These are phyloP conservation scores for Hyphantria cunea DNA, from an alignment of 1,140 invertebrate genomes.

Conservation along the genomic window DNA sequence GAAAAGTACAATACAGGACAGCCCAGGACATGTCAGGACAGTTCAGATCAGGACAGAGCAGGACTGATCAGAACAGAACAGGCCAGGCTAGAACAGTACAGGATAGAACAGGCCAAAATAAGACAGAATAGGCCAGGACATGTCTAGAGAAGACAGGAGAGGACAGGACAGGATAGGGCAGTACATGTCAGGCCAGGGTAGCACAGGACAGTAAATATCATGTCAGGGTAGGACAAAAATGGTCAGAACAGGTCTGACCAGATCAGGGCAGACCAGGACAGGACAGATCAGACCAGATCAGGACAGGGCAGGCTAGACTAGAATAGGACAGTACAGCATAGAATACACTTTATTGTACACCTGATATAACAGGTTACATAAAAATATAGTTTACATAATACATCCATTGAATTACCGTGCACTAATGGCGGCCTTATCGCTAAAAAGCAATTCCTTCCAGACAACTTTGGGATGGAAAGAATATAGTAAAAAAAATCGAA, in stretches of 20 bases:
- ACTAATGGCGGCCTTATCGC: too few species aligned
- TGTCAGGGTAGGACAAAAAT: not conserved
- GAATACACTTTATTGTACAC: too few species aligned
- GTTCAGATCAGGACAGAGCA: conserved; percentile 36
- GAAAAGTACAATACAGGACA: too few species aligned
- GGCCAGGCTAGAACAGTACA: conserved; percentile 35
- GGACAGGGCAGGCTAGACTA: too few species aligned
- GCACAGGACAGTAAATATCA: not conserved
- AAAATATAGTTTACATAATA: too few species aligned
- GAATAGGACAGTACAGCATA: too few species aligned
- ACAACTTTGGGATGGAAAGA: too few species aligned
- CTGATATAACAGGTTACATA: too few species aligned
- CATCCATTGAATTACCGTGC: too few species aligned
- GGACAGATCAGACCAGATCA: too few species aligned
- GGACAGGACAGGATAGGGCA: conserved; percentile 26
- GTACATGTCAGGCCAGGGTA: conserved; percentile 10
- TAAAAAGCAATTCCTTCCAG: too few species aligned
- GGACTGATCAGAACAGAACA: conserved; percentile 37
- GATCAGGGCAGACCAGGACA: not conserved
- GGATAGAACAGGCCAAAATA: conserved; percentile 28
- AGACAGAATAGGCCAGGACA: conserved; percentile 34
- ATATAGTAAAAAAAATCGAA: too few species aligned
- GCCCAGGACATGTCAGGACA: conserved; percentile 32
- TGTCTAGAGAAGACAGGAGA: conserved; percentile 34
- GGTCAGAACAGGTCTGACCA: not conserved